phyloP scores from a whole-genome alignment of 2,888 invertebrate species.

The Tenthredo distinguenda region DNA sequence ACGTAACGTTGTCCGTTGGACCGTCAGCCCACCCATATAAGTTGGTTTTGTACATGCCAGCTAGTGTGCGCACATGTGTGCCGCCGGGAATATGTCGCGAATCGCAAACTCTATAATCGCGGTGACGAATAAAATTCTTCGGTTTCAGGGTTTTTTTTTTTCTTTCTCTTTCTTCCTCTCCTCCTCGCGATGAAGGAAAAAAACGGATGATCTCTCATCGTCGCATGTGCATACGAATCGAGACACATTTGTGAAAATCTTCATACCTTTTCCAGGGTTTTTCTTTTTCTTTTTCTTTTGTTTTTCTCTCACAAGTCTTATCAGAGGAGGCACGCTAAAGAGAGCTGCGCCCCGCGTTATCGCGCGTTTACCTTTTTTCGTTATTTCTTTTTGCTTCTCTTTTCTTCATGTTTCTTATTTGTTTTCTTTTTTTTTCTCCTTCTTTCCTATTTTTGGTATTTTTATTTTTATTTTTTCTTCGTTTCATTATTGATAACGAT shows the following conservation, averaged over 20 bases:
- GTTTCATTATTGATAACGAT: neutral
- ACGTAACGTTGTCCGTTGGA: slow-evolving; percentile 41
- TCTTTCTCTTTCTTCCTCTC: neutral
- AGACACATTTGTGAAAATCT: neutral
- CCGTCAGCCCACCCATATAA: slow-evolving; percentile 20
- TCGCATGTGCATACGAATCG: neutral
- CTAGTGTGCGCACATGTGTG: neutral
- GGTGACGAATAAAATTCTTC: neutral
- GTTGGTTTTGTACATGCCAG: neutral
- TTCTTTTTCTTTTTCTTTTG: neutral
- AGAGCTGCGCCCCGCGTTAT: neutral
- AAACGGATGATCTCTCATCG: too few relatives aligned
- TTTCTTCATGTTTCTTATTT: neutral
- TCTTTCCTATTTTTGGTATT: neutral
- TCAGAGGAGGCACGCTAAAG: neutral
- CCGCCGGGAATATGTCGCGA: neutral
- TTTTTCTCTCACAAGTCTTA: neutral
- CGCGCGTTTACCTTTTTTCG: neutral
- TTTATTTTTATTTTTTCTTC: neutral
- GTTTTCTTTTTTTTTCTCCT: neutral
- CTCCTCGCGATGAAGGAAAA: neutral
- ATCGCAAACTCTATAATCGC: slow-evolving; percentile 22
- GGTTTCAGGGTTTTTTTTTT: neutral
- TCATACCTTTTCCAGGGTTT: neutral
- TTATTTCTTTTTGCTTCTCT: neutral